A percentile compares a stretch with the other conserved stretches of the same genome.
Evolutionary conservation across 2,888 invertebrate species (phyloP).

Genomic region (Anthoptus insignis): DNA sequence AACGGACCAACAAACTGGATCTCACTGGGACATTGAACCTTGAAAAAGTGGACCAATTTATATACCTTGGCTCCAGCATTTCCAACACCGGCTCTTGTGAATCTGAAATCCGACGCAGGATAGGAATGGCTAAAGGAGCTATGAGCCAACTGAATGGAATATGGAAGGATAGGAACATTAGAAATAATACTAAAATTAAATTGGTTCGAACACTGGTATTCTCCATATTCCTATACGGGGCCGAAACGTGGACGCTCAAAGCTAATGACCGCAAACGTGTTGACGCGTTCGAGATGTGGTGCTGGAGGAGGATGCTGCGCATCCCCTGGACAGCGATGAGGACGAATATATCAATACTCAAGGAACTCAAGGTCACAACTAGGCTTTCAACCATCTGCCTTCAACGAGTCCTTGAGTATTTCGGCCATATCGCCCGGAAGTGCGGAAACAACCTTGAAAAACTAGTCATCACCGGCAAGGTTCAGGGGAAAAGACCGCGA

Average conservation of each 20-base stretch:
- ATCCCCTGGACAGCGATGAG: constrained; percentile 19
- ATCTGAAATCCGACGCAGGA: neutral
- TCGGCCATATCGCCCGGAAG: neutral
- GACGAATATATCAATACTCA: constrained; percentile 23
- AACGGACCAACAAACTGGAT: neutral
- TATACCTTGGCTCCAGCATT: constrained; percentile 4
- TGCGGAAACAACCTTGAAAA: neutral
- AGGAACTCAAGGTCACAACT: constrained; percentile 8
- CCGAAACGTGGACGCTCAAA: neutral
- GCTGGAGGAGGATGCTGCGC: constrained; percentile 25
- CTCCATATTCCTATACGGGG: neutral
- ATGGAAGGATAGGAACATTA: too few species aligned
- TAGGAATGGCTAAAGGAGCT: neutral
- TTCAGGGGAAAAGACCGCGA: neutral
- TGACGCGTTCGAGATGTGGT: constrained; percentile 21
- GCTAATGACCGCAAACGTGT: neutral
- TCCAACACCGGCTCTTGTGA: neutral
- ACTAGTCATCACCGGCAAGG: too few species aligned
- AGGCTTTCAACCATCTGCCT: constrained; percentile 11
- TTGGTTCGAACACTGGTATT: neutral
- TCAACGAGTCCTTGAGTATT: neutral
- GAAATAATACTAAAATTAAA: neutral
- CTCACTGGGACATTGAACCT: neutral
- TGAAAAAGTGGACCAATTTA: neutral
- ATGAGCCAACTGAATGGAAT: too few species aligned